Evolutionary conservation across 2,888 invertebrate species (phyloP).

Genomic region (Sarcophaga rosellei): DNA sequence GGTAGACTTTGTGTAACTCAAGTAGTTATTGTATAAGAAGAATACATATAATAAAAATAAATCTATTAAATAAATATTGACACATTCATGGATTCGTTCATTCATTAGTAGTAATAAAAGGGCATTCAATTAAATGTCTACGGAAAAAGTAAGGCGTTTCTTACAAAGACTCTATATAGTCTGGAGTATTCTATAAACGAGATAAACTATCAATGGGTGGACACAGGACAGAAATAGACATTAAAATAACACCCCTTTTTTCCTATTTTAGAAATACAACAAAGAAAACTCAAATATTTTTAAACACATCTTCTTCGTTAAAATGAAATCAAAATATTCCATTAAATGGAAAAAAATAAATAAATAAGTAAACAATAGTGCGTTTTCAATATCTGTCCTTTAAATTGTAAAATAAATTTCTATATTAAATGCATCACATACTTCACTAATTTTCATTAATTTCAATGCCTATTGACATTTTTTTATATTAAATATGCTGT

Average conservation of each 20-base stretch:
- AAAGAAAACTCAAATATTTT: conserved; percentile 17
- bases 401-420: too few species aligned
- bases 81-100: conserved; percentile 52
- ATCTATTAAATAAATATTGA: conserved; percentile 58
- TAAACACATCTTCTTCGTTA: neutral
- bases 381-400: too few species aligned
- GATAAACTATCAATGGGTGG: conserved; percentile 45
- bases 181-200: neutral
- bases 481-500: too few species aligned
- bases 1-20: conserved; percentile 44
- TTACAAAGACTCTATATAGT: conserved; percentile 1
- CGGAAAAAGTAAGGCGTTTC: conserved; percentile 45
- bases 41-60: conserved; percentile 27
- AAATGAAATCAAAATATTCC: neutral
- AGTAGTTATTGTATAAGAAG: conserved; percentile 10
- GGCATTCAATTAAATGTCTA: conserved; percentile 6
- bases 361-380: too few species aligned
- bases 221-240: conserved; percentile 6
- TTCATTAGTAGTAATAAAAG: conserved; percentile 42
- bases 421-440: too few species aligned
- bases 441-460: too few species aligned
- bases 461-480: too few species aligned
- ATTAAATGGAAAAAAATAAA: too few species aligned
- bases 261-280: neutral
- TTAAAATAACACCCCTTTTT: conserved; percentile 32